Evolutionary conservation across 64 coral and sea anemone species (phyloP).

Genomic region (Montipora foliosa): DNA sequence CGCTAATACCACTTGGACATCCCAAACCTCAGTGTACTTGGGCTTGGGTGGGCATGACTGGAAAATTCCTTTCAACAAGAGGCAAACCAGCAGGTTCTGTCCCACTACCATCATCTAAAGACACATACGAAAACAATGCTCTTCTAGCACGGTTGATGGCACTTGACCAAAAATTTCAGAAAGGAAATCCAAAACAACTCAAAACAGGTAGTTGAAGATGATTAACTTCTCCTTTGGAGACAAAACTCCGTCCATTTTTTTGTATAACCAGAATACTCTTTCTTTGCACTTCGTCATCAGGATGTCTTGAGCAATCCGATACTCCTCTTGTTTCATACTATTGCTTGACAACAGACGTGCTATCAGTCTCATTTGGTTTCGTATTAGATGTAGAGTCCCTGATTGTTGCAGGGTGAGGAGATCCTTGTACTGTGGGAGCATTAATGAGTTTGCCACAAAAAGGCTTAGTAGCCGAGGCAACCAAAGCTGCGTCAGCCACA

Average conservation of each 20-base stretch:
- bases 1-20: constrained; percentile 31
- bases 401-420: constrained; percentile 37
- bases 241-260: background rate
- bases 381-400: constrained; percentile 23
- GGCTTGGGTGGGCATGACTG: background rate
- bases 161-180: too few relatives aligned
- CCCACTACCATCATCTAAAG: background rate
- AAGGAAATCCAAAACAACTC: too few relatives aligned
- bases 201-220: too few relatives aligned
- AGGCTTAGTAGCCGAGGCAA: background rate
- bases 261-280: constrained; percentile 48
- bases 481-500: constrained; percentile 35
- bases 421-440: constrained; percentile 1
- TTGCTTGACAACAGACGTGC: constrained; percentile 61
- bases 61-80: constrained; percentile 27
- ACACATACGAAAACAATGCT: constrained; percentile 38
- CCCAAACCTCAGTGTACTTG: constrained; percentile 15
- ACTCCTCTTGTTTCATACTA: background rate
- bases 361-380: constrained; percentile 35
- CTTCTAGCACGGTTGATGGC: background rate
- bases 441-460: too few relatives aligned
- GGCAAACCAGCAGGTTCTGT: constrained; percentile 18
- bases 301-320: constrained; percentile 47
- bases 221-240: too few relatives aligned
- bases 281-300: constrained; percentile 27